Conservation (phyloP, 2,888 invertebrate genomes). For the Formica aserva region DNA sequence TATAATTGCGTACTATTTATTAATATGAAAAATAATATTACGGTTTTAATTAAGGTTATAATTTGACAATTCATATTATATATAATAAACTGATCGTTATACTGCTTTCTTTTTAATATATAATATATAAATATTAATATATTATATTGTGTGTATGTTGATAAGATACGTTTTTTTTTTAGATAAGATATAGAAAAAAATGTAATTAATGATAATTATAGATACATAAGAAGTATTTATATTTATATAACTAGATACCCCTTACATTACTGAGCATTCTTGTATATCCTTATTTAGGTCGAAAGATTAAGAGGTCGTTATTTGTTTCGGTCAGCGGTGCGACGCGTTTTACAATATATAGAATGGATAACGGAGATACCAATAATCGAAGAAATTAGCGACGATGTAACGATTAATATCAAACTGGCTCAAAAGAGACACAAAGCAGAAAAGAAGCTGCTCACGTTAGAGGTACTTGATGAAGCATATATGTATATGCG, state of each 20-base stretch:
- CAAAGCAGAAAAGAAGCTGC: slow-evolving; percentile 70
- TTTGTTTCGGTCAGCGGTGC: slow-evolving; percentile 77
- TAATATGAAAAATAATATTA: background rate
- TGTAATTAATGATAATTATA: background rate
- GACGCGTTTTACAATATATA: slow-evolving; percentile 78
- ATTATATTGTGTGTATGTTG: no score
- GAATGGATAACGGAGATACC: slow-evolving; percentile 77
- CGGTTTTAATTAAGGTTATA: background rate
- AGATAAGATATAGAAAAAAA: background rate
- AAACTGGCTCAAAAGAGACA: slow-evolving; percentile 66
- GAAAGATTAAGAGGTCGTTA: slow-evolving; percentile 76
- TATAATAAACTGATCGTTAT: background rate
- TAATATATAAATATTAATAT: background rate
- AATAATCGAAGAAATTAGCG: slow-evolving; percentile 68
- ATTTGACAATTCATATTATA: background rate
- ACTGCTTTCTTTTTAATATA: background rate
- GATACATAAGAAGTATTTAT: background rate
- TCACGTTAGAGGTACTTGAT: slow-evolving; percentile 72
- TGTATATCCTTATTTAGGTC: slow-evolving; percentile 36
- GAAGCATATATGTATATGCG: background rate
- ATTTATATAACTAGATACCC: background rate
- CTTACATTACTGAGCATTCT: background rate
- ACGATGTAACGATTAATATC: slow-evolving; percentile 72
- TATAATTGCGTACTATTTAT: background rate
- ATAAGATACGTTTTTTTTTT: no score